Conservation (phyloP, 2,113 vertebrate genomes). For the Muntiacus reevesi region DNA sequence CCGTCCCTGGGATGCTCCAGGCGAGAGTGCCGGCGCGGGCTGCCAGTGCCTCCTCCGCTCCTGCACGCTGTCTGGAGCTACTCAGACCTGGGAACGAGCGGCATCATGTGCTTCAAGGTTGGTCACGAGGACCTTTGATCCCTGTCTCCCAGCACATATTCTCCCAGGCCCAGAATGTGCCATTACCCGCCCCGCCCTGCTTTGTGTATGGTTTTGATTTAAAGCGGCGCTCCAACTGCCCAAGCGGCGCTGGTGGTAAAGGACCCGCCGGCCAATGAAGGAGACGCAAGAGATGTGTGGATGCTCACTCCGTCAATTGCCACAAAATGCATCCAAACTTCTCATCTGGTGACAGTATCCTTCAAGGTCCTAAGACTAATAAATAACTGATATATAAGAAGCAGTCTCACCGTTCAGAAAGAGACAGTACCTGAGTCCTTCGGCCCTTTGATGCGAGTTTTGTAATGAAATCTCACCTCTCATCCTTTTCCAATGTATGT, state of each 20-base stretch:
- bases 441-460: neutral
- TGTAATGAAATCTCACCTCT: neutral
- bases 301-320: neutral
- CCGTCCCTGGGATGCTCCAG: too few relatives aligned
- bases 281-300: neutral
- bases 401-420: neutral
- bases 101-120: neutral
- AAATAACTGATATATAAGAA: neutral
- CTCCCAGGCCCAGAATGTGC: neutral
- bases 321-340: neutral
- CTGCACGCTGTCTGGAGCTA: neutral
- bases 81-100: neutral
- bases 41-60: neutral
- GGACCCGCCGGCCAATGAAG: rapidly evolving
- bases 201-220: neutral
- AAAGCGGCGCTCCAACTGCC: neutral
- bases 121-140: neutral
- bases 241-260: neutral
- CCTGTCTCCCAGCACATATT: neutral
- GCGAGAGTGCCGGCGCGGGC: too few relatives aligned
- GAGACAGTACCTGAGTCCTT: neutral
- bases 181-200: neutral
- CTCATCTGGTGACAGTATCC: neutral
- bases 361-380: neutral
- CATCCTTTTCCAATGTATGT: neutral